Evolutionary conservation across 92 coral and sea anemone species (phyloP).

Genomic region (Pocillopora grandis): DNA sequence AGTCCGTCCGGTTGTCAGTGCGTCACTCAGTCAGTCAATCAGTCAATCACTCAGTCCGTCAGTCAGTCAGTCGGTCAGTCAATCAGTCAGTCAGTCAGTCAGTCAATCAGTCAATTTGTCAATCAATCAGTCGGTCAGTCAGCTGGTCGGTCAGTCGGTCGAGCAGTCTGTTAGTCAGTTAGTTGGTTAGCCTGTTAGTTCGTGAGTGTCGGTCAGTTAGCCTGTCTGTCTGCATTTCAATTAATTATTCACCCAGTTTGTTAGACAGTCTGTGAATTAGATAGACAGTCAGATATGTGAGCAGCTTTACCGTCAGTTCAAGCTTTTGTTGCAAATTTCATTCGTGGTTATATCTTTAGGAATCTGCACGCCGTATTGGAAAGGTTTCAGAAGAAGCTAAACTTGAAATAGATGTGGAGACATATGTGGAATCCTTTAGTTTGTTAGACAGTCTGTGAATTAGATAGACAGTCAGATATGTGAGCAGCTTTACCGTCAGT

Average conservation of each 20-base stretch:
- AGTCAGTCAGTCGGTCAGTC: background rate
- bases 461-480: background rate
- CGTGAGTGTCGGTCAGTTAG: background rate
- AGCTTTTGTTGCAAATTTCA: background rate
- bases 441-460: too few species aligned
- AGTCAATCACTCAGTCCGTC: background rate
- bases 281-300: background rate
- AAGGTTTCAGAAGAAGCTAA: conserved; percentile 99
- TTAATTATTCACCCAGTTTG: background rate
- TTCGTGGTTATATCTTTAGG: conserved; percentile 42
- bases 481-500: background rate
- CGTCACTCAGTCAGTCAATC: background rate
- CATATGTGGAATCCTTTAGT: conserved; percentile 86
- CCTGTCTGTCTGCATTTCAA: background rate
- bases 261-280: too few species aligned
- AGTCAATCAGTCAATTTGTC: background rate
- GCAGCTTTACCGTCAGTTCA: background rate
- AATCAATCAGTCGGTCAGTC: background rate
- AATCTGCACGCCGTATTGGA: conserved; percentile 98
- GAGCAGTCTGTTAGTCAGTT: background rate
- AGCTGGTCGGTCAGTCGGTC: background rate
- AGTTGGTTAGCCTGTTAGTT: background rate
- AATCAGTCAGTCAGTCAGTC: background rate
- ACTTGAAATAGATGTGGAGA: conserved; percentile 89
- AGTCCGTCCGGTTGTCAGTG: background rate